A percentile compares a stretch with the other conserved stretches of the same genome.
Conservation (phyloP, 2,797 vertebrate species). For the Cryptoprocta ferox region DNA sequence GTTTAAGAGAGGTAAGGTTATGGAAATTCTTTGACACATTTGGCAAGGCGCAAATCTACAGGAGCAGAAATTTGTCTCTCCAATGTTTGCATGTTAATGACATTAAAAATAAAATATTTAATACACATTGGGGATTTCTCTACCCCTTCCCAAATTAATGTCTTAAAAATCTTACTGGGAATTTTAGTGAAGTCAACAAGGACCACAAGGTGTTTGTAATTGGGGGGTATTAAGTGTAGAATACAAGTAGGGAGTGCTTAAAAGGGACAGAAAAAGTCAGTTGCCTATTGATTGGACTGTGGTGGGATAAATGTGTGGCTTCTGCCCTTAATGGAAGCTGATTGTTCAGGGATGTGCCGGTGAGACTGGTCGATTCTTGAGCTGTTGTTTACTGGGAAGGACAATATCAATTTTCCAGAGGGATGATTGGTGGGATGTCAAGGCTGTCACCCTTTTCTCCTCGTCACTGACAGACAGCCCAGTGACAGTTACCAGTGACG, state of each 20-base stretch:
- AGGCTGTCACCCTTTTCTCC: constrained; percentile 88
- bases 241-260: constrained; percentile 76
- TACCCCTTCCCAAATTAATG: neutral
- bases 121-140: neutral
- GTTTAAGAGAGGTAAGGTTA: neutral
- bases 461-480: constrained; percentile 86
- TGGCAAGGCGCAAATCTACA: neutral
- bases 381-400: constrained; percentile 91
- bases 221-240: constrained; percentile 81
- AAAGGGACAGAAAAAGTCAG: constrained; percentile 79
- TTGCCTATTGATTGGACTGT: constrained; percentile 86
- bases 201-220: constrained; percentile 71
- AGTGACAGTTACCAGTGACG: constrained; percentile 88
- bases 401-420: constrained; percentile 90
- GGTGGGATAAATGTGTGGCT: constrained; percentile 88
- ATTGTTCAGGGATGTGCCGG: constrained; percentile 88
- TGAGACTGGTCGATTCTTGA: constrained; percentile 88
- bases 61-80: neutral
- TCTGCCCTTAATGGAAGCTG: constrained; percentile 90
- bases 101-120: constrained; percentile 46
- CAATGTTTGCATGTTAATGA: neutral
- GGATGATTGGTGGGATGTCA: constrained; percentile 90
- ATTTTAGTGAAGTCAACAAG: constrained; percentile 64
- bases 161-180: constrained; percentile 41
- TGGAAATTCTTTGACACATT: neutral